Evolutionary conservation across 1,140 invertebrate genomes (phyloP).

Genomic region (Phenacoccus solenopsis): DNA sequence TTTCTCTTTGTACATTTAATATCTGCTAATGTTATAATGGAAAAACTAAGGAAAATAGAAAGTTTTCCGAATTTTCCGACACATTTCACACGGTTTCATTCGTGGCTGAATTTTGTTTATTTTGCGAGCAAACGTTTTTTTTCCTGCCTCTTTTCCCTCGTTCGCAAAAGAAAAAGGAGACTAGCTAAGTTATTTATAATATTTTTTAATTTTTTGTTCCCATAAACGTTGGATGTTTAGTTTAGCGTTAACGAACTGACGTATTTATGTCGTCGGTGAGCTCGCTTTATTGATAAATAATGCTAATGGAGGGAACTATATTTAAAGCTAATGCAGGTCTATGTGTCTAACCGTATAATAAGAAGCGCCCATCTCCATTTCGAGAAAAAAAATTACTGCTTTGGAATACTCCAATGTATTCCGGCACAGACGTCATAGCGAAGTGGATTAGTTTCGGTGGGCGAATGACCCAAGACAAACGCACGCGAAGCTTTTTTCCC

Average conservation of each 20-base stretch:
- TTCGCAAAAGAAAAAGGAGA: not conserved
- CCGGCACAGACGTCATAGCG: too few species aligned
- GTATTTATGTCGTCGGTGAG: not conserved
- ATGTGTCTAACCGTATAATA: too few species aligned
- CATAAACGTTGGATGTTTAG: not conserved
- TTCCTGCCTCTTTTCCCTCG: not conserved
- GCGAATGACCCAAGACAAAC: too few species aligned
- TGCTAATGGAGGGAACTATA: too few species aligned
- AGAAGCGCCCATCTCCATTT: too few species aligned
- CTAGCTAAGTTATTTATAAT: not conserved
- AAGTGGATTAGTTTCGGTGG: too few species aligned
- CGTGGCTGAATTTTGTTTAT: slow-evolving; percentile 11
- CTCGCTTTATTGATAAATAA: not conserved
- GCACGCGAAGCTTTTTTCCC: too few species aligned
- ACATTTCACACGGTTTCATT: slow-evolving; percentile 11
- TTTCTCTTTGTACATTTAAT: not conserved
- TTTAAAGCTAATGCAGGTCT: too few species aligned
- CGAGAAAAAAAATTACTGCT: too few species aligned
- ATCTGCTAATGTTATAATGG: slow-evolving; percentile 12
- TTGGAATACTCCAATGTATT: too few species aligned
- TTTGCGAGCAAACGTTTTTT: not conserved
- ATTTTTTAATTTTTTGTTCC: not conserved
- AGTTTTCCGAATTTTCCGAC: slow-evolving; percentile 12
- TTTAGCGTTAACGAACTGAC: not conserved
- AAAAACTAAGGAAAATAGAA: slow-evolving; percentile 13